These are phyloP conservation scores for Aplysina aerophoba DNA, from an alignment of 37 sponge, comb jelly and placozoan species.

Conservation along the genomic window DNA sequence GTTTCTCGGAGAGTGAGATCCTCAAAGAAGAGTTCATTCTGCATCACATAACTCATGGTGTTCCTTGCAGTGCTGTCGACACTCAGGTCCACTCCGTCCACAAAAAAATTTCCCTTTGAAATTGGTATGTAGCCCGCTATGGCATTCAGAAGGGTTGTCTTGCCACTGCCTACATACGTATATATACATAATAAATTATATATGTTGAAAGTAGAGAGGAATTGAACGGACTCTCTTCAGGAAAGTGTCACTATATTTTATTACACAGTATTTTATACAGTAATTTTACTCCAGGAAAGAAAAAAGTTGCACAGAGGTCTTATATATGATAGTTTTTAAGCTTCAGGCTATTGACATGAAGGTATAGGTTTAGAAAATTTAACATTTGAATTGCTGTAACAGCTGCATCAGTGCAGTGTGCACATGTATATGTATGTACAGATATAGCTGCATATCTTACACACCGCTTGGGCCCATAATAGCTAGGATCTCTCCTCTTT, in stretches of 20 bases:
- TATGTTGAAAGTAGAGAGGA: too few relatives aligned
- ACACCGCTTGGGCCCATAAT: neutral
- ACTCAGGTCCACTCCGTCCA: slow-evolving; percentile 59
- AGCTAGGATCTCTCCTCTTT: slow-evolving; percentile 37
- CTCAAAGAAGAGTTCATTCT: slow-evolving; percentile 79
- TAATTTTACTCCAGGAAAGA: too few relatives aligned
- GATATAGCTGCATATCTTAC: neutral
- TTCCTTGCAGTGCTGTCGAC: slow-evolving; percentile 40
- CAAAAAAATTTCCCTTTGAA: slow-evolving; percentile 48
- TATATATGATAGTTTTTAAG: too few relatives aligned
- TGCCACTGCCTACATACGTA: slow-evolving; percentile 64
- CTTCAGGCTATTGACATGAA: too few relatives aligned
- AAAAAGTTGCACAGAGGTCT: too few relatives aligned
- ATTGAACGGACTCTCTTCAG: too few relatives aligned
- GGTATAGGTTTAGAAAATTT: too few relatives aligned
- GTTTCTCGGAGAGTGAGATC: slow-evolving; percentile 83
- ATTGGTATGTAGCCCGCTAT: slow-evolving; percentile 57
- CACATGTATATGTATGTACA: neutral
- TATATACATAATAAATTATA: too few relatives aligned
- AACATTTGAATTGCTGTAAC: too few relatives aligned
- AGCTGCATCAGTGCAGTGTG: too few relatives aligned
- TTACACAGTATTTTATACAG: too few relatives aligned
- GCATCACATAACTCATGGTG: slow-evolving; percentile 77
- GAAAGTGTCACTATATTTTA: too few relatives aligned
- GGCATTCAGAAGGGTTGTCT: slow-evolving; percentile 80